Evolutionary conservation across 1,140 invertebrate species (phyloP).

Genomic region (Tetramorium alpestre): DNA sequence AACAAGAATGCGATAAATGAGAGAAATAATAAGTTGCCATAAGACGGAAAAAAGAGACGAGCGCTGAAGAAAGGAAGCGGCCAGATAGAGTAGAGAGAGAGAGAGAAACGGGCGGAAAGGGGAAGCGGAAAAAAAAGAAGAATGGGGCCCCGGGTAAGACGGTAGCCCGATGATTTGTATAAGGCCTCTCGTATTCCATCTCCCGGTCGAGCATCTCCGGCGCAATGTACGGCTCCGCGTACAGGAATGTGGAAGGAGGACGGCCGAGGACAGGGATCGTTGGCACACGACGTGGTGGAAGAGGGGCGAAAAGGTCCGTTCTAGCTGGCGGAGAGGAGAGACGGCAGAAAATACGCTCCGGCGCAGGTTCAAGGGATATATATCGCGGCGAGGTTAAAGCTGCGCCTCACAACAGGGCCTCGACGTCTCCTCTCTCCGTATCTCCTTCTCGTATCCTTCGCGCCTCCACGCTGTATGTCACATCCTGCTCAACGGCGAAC

Average conservation of each 20-base stretch:
- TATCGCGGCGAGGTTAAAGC: conserved; percentile 67
- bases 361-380: conserved; percentile 65
- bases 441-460: conserved; percentile 41
- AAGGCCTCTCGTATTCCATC: conserved; percentile 81
- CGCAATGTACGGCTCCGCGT: conserved; percentile 61
- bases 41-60: conserved; percentile 39
- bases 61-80: conserved; percentile 43
- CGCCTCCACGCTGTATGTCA: conserved; percentile 52
- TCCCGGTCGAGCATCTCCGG: conserved; percentile 72
- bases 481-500: conserved; percentile 62
- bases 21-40: conserved; percentile 63
- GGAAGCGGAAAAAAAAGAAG: conserved; percentile 67
- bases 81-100: conserved; percentile 21
- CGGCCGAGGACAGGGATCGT: conserved; percentile 71
- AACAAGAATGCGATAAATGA: conserved; percentile 63
- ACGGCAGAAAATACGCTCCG: conserved; percentile 65
- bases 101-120: conserved; percentile 37
- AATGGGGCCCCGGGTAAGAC: conserved; percentile 78
- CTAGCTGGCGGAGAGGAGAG: conserved; percentile 60
- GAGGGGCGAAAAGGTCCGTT: conserved; percentile 65
- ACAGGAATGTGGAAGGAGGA: conserved; percentile 73
- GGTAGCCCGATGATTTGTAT: conserved; percentile 84
- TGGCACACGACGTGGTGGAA: conserved; percentile 70
- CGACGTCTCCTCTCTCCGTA: conserved; percentile 66
- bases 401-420: conserved; percentile 70